Conservation (phyloP, 1,140 invertebrate species). For the Pseudomyrmex pallidus region DNA sequence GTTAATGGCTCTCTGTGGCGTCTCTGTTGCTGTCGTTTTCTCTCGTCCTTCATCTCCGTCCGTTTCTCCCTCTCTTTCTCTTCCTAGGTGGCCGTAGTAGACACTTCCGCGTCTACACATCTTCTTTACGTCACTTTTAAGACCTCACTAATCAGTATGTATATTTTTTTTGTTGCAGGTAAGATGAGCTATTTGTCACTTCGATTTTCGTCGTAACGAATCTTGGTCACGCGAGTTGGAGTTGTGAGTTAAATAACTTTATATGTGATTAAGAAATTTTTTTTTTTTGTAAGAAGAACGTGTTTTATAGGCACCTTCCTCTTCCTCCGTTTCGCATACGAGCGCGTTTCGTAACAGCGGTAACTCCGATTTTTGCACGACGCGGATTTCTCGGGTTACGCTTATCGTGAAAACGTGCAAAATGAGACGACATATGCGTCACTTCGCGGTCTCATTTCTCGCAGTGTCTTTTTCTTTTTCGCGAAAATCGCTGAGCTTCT, state of each 20-base stretch:
- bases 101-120: constrained; percentile 21
- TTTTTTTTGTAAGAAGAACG: constrained; percentile 10
- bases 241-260: background rate
- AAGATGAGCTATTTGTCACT: background rate
- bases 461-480: constrained; percentile 17
- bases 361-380: constrained; percentile 58
- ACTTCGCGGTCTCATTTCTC: constrained; percentile 13
- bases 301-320: no score
- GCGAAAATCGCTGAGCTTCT: constrained; percentile 50
- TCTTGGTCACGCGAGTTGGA: no score
- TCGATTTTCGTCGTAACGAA: background rate
- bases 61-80: background rate
- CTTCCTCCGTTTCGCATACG: constrained; percentile 2
- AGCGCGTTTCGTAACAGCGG: constrained; percentile 17
- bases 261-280: background rate
- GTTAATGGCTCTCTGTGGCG: constrained; percentile 70
- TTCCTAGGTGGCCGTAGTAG: background rate
- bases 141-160: background rate
- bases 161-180: constrained; percentile 56
- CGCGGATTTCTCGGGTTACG: constrained; percentile 59
- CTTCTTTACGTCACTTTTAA: constrained; percentile 17
- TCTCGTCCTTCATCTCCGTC: constrained; percentile 20
- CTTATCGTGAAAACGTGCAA: constrained; percentile 58
- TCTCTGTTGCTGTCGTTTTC: constrained; percentile 64
- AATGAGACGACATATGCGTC: constrained; percentile 57